Percentiles rank a stretch among this genome's conserved stretches.
These are phyloP conservation scores for Latrodectus geometricus DNA, from an alignment of 1,140 invertebrate species.

Conservation along the genomic window DNA sequence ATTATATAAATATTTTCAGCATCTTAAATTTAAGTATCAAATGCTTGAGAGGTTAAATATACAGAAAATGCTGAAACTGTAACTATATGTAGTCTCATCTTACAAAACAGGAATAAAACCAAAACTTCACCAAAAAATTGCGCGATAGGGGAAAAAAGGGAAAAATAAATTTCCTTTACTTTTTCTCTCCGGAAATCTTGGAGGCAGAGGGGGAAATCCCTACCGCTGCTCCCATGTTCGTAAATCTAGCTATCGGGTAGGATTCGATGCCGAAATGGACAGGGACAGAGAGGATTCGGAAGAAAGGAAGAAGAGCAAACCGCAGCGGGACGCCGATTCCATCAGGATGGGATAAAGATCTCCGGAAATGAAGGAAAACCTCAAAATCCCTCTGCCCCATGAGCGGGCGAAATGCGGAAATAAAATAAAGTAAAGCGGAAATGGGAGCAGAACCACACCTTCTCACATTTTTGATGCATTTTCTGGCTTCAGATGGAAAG, in stretches of 20 bases:
- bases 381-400: conserved; percentile 38
- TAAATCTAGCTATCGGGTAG: not conserved
- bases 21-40: too few relatives aligned
- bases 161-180: not conserved
- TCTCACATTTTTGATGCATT: conserved; percentile 12
- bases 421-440: conserved; percentile 47
- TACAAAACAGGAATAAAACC: too few relatives aligned
- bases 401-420: conserved; percentile 10
- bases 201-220: not conserved
- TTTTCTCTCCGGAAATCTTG: not conserved
- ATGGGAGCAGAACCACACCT: conserved; percentile 47
- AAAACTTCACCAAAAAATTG: not conserved
- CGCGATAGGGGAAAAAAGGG: not conserved
- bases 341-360: conserved; percentile 52
- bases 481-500: not conserved
- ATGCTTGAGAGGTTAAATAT: too few relatives aligned
- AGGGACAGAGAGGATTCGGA: not conserved
- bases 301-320: conserved; percentile 15
- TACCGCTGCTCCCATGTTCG: not conserved
- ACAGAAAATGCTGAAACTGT: too few relatives aligned
- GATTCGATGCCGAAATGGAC: not conserved
- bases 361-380: conserved; percentile 59
- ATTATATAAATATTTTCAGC: too few relatives aligned
- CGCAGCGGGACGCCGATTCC: conserved; percentile 42
- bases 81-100: too few relatives aligned